A percentile compares a stretch with the other conserved stretches of the same genome.
These are phyloP conservation scores for Gobio occitaniae DNA, from an alignment of 2,797 vertebrate species.

Conservation along the genomic window DNA sequence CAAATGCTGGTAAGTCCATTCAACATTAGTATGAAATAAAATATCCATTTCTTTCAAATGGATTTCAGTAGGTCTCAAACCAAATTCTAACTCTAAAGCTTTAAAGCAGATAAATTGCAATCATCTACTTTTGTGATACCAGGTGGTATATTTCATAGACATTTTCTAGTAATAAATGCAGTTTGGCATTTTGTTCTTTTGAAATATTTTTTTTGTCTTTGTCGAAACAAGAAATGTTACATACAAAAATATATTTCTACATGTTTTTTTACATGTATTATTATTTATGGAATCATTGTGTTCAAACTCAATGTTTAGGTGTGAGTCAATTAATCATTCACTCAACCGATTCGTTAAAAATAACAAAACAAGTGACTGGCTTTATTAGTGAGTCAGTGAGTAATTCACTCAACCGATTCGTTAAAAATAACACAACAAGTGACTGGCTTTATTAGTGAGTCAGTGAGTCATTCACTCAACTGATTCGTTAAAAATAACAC, in stretches of 20 bases:
- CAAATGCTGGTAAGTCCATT: background rate
- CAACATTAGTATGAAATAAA: background rate
- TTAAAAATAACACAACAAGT: background rate
- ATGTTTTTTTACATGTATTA: too few relatives aligned
- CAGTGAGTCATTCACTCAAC: background rate
- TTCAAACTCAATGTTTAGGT: background rate
- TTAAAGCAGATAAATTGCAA: background rate
- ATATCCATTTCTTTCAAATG: background rate
- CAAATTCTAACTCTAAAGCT: background rate
- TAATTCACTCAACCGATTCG: background rate
- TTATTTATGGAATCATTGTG: background rate
- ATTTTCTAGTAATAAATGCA: background rate
- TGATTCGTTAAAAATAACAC: background rate
- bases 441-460: background rate
- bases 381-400: background rate
- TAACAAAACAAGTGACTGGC: background rate
- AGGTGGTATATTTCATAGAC: background rate
- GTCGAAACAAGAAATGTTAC: background rate
- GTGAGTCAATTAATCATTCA: background rate
- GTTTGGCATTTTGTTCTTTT: background rate
- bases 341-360: background rate
- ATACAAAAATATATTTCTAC: background rate
- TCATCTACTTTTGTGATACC: background rate
- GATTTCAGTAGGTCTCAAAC: background rate
- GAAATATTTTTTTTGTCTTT: background rate